A percentile compares a stretch with the other conserved stretches of the same genome.
phyloP scores from a whole-genome alignment of 2,113 vertebrate genomes.

The human region DNA sequence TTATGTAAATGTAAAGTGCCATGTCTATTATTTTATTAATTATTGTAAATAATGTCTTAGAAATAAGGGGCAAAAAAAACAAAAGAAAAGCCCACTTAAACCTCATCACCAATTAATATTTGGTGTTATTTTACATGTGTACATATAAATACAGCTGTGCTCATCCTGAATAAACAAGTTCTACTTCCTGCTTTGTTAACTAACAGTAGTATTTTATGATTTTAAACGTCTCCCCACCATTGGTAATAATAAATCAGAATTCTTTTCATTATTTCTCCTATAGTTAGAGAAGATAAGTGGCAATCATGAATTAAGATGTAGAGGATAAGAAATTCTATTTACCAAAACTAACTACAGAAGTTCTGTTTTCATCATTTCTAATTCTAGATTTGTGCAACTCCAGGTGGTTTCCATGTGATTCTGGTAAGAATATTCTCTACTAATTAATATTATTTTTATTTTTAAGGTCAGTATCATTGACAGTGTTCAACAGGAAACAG shows the following conservation, averaged over 20 bases:
- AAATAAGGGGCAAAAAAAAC: not conserved
- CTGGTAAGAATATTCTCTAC: not conserved
- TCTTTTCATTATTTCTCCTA: not conserved
- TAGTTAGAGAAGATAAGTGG: not conserved
- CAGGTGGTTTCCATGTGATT: not conserved
- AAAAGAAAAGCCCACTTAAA: not conserved
- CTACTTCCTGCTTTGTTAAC: too few relatives aligned
- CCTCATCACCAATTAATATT: not conserved
- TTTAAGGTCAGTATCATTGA: not conserved
- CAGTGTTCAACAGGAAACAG: not conserved
- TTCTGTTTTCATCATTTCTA: not conserved
- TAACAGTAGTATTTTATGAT: not conserved
- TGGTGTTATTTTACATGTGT: accelerated
- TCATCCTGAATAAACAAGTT: accelerated
- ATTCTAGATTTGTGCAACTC: not conserved
- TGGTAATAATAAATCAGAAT: not conserved
- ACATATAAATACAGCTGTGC: too few relatives aligned
- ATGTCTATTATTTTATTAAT: not conserved
- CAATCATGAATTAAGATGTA: not conserved
- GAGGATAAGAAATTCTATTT: not conserved
- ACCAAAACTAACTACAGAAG: not conserved
- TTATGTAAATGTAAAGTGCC: not conserved
- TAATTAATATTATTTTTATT: slow-evolving; percentile 5
- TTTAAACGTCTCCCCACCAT: not conserved
- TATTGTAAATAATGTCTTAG: not conserved